phyloP scores from a whole-genome alignment of 2,797 vertebrate species.

The Sylvia borin region DNA sequence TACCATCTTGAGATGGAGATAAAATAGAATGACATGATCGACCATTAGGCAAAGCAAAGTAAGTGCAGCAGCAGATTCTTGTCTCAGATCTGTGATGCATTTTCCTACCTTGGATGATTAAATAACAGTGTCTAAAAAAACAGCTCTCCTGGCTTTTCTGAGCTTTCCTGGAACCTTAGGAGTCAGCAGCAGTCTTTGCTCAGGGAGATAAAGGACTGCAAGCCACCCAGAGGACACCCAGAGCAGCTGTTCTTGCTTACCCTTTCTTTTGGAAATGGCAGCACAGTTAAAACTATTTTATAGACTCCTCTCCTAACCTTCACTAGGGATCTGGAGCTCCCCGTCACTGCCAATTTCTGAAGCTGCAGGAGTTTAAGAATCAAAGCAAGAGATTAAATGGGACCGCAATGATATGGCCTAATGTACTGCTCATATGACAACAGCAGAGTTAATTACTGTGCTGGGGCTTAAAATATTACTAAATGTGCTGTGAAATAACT shows the following conservation, averaged over 20 bases:
- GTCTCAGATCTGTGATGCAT: not conserved
- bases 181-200: slow-evolving; percentile 23
- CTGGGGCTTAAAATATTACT: not conserved
- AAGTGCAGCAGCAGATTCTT: not conserved
- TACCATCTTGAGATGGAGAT: not conserved
- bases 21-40: slow-evolving; percentile 13
- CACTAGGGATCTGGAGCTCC: not conserved
- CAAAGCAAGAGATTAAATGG: slow-evolving; percentile 12
- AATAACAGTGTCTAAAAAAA: slow-evolving; percentile 32
- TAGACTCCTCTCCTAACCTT: not conserved
- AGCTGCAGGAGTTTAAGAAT: not conserved
- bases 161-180: not conserved
- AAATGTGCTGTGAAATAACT: not conserved
- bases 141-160: slow-evolving; percentile 14
- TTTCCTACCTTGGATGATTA: not conserved
- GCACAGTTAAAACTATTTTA: slow-evolving; percentile 68
- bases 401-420: not conserved
- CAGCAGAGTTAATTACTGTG: not conserved
- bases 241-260: slow-evolving; percentile 86
- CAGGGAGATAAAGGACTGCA: not conserved
- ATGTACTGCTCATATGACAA: not conserved
- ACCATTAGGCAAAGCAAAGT: slow-evolving; percentile 37
- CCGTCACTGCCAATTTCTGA: not conserved
- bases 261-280: slow-evolving; percentile 82
- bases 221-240: slow-evolving; percentile 63